Base-by-base conservation (phyloP, 2,113 vertebrate species). In the Tonatia bakeri region DNA sequence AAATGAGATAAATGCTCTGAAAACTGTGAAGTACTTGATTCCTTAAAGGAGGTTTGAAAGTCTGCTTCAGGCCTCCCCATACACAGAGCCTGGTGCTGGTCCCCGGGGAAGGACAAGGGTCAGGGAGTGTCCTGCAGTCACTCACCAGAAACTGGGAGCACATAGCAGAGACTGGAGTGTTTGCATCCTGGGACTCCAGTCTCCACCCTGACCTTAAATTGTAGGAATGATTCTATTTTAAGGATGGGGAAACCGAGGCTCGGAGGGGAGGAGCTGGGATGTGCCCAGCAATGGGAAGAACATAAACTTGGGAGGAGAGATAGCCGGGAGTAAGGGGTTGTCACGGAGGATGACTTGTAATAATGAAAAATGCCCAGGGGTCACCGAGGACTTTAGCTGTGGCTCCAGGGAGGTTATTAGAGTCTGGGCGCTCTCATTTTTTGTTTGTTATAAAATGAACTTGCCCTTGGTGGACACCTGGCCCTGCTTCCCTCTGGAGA, bases 1-100 rank as follows among this genome's bases (percentile, higher is more conserved):
- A 97, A 79, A 88, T 94, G 94, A 96, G 94, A 89, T 65, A 86
- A 83, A 82, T 59, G 94, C 89, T 94, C 83, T 82, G 96, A 79
- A 97, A 98, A 70, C 97, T 97, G 97, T 94, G 97, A 96, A 95
- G 59, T 1, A 20, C 83, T 54, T 17, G 0, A 4, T 70, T 69
- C 15, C 15, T 22, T 19, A 31, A 31, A 40, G 33, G 45, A 88
- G 50, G 33, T 6, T 52, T n/a, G 15, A 6, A 43, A 56, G 67
- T 8, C 31, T 1, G 8, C 50, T 45, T 65, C 3, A 11, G 0
- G 36, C 17, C 26, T 20, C 36, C 0, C 0, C 2, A 10, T 0
- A 14, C 7, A 3, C 36, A 4, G 54, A 52, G 24, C 22, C 0
- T 1, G 7, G 36, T 0, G 11, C 45, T 8, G 45, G 76, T 1